Base-by-base conservation (phyloP, 2,888 invertebrate genomes). In the Ganaspis brasiliensis region DNA sequence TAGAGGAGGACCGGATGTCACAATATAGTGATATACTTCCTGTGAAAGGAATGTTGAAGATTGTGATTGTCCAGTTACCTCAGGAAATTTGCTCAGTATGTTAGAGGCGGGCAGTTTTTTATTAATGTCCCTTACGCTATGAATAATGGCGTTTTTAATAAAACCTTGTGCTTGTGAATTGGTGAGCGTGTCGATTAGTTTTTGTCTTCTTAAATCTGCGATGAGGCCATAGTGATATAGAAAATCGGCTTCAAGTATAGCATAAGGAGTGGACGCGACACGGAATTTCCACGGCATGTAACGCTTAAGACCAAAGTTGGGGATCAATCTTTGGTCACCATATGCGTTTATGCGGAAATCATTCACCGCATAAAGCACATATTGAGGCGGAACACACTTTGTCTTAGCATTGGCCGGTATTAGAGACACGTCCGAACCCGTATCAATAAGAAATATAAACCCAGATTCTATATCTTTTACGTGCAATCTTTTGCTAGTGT, bases 1-100 rank as follows among this genome's bases (percentile, higher is more conserved):
- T n/a, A 79, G 73, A 8, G 81, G 81, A 24, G 76, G 76, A 9
- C 82, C 82, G 0, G 5, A 72, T 10, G 80, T 82, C 9, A 55
- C 14, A 19, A 83, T 83, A n/a, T n/a, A n/a, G n/a, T n/a, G n/a
- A n/a, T n/a, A n/a, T n/a, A 71, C 59, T 9, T 67, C 61, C 37
- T 61, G 74, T 10, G 59, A 40, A 5, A 12, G 12, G n/a, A 67
- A 14, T 14, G 4, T 19, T 3, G 67, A 5, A 2, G 19, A 16
- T 12, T 40, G 35, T 10, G 67, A 35, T 12, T 5, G 4, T 12
- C 67, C 6, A n/a, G 35, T 37, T 12, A 67, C 19, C 19, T 67
- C 67, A n/a, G 67, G 67, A 40, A 37, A 67, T n/a, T 35, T 6
- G 12, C 31, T 5, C 16, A 37, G 16, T 26, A 67, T 6, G 5